Base-by-base conservation (phyloP, 2,113 vertebrate genomes). In the Ancistrus triradiatus region DNA sequence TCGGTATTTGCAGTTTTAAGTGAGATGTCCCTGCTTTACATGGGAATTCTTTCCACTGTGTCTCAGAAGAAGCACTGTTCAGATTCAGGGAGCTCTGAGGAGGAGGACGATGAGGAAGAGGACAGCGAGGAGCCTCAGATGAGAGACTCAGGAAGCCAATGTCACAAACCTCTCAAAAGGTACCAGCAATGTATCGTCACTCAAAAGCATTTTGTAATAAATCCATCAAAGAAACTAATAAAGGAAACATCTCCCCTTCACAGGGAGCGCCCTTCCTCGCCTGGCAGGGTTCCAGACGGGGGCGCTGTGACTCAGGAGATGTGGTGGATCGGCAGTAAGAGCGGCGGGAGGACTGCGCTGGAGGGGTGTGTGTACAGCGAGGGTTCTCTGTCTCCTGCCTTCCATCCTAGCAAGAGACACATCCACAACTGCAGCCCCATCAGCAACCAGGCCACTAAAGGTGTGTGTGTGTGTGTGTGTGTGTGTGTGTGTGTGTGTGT, bases 251-350 rank as follows among this genome's bases (percentile, higher is more conserved):
- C 11, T 17, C 42, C n/a, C 42, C 4, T 42, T 69, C 60, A 19
- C 81, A 99, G 95, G 87, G 94, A 97, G 88, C 88, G 87, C 87
- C 92, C 93, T 89, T 95, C 93, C 90, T 96, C 95, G 80, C 95
- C 93, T 68, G 93, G 91, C 90, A 93, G 90, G 42, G 80, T 87
- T 60, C 78, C 83, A 14, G 91, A 88, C 80, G 90, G 89, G 83
- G 88, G 78, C 5, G 56, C 66, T 52, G 66, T 77, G 2, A 46
- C 83, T 59, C 85, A 70, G 70, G 80, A 84, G 64, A 57, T 70
- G 27, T 88, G 85, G 86, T 86, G 87, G 84, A 77, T 75, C 81
- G 31, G 71, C 78, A 64, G 22, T 86, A 87, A 71, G 48, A 96
- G 82, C 94, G 91, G 94, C 22, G n/a, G 25, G n/a, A 9, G 76